Evolutionary conservation across 23 tunicate species (phyloP), one percentile per base, ranked within the genome.

Genomic region (Trididemnum clinides): DNA sequence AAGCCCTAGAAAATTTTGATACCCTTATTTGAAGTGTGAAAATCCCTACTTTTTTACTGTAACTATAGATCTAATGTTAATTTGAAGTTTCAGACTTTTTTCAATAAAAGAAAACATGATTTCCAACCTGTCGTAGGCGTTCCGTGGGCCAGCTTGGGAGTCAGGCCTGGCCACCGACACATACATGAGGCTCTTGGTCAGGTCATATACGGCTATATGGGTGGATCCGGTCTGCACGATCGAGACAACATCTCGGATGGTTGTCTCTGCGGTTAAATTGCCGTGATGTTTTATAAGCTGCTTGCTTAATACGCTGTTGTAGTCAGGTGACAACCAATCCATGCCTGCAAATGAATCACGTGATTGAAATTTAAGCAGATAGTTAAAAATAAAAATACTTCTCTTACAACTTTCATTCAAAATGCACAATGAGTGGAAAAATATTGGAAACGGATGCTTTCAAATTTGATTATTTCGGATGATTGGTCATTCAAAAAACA

Each of bases 301-400:
- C 28, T 81, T 78, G 0, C 90, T 78, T 3, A 95, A 22, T 0
- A 59, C 72, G 22, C 66, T 78, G 70, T 64, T 90, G 80, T 90
- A 95, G 21, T 89, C 89, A 1, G 95, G 99, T 64, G 96, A 95
- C 31, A 90, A 65, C 99, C 99, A 95, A 59, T 90, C 99, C 95
- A 95, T 90, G 0, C 99, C 99, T 92, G 57, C 15, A 23, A 27
- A 28, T 51, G 2, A 22, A 37, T n/a, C n/a, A n/a, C n/a, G 6
- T 1, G 70, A 22, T 21, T 20, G 10, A 15, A 12, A 22, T 18
- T 22, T 20, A 22, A 22, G 10, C 10, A 10, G 21, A 64, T 64
- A 10, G 79, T 32, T 72, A 0, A 66, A 10, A 0, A 81, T n/a
- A n/a, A n/a, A n/a, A n/a, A n/a, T n/a, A n/a, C n/a, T n/a, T n/a